Percentiles rank a stretch among this genome's conserved stretches.
Conservation (phyloP, 2,113 vertebrate species). For the Corythoichthys haematopterus region DNA sequence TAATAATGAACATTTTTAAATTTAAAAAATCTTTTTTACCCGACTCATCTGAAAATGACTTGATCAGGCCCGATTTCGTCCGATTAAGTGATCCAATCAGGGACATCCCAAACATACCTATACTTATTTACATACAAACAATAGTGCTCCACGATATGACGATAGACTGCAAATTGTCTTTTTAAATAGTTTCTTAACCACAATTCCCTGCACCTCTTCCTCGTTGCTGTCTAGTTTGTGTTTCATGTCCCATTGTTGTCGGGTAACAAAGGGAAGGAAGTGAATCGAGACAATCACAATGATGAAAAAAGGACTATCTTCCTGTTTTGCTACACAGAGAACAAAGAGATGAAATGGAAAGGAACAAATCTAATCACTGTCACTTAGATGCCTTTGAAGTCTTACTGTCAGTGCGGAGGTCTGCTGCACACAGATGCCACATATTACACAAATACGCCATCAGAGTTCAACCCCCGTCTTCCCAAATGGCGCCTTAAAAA, state of each 20-base stretch:
- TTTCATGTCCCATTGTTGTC: constrained; percentile 15
- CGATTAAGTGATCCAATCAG: no score
- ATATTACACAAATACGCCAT: background rate
- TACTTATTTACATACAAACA: no score
- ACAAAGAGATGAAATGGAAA: constrained; percentile 51
- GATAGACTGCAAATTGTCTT: no score
- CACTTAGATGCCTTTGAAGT: constrained; percentile 33
- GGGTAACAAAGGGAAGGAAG: constrained; percentile 38
- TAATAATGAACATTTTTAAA: no score
- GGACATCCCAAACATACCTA: no score
- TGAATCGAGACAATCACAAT: constrained; percentile 24
- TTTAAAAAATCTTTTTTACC: no score
- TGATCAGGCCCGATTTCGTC: no score
- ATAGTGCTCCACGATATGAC: no score
- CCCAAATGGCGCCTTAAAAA: background rate
- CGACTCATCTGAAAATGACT: no score
- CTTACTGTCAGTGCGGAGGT: constrained; percentile 27
- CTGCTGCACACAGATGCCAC: background rate
- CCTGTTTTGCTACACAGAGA: constrained; percentile 14
- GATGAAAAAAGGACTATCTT: background rate
- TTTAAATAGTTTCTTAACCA: background rate
- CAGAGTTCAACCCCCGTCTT: background rate
- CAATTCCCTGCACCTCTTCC: background rate
- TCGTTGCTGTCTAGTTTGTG: background rate
- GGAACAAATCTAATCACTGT: constrained; percentile 44